phyloP scores from a whole-genome alignment of 2,888 invertebrate genomes.

The Trachelus troglodyta region DNA sequence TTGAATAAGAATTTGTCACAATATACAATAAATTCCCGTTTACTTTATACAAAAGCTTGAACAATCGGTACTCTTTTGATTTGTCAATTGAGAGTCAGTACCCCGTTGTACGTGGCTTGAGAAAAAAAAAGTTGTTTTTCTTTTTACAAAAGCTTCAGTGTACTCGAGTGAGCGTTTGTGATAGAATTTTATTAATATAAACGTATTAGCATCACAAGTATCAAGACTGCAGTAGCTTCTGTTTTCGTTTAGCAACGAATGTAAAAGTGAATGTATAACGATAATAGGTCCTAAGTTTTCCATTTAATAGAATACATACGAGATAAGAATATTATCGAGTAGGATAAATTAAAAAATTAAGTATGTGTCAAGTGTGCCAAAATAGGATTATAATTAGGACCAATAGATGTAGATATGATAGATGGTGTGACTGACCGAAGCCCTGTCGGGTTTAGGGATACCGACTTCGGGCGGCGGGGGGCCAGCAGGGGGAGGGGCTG shows the following conservation, averaged over 20 bases:
- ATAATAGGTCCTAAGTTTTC: background rate
- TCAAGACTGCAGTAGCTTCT: background rate
- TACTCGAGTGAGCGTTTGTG: background rate
- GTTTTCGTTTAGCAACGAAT: background rate
- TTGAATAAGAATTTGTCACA: background rate
- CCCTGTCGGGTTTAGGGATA: slow-evolving; percentile 63
- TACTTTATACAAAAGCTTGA: background rate
- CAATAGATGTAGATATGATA: background rate
- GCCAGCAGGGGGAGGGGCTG: slow-evolving; percentile 68
- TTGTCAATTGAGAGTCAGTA: background rate
- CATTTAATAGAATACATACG: background rate
- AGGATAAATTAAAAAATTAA: background rate
- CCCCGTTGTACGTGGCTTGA: background rate
- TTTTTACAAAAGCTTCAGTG: background rate
- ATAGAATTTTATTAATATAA: background rate
- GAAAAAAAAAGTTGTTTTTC: background rate
- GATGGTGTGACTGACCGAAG: slow-evolving; percentile 27
- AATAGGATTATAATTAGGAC: background rate
- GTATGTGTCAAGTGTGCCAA: background rate
- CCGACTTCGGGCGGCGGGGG: slow-evolving; percentile 62
- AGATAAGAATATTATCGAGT: background rate
- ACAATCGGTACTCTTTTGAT: background rate
- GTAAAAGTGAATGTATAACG: background rate
- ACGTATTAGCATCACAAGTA: background rate
- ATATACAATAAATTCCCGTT: background rate